These are phyloP conservation scores for Drosophila paulistorum DNA, from an alignment of 1,140 invertebrate genomes.

Conservation along the genomic window DNA sequence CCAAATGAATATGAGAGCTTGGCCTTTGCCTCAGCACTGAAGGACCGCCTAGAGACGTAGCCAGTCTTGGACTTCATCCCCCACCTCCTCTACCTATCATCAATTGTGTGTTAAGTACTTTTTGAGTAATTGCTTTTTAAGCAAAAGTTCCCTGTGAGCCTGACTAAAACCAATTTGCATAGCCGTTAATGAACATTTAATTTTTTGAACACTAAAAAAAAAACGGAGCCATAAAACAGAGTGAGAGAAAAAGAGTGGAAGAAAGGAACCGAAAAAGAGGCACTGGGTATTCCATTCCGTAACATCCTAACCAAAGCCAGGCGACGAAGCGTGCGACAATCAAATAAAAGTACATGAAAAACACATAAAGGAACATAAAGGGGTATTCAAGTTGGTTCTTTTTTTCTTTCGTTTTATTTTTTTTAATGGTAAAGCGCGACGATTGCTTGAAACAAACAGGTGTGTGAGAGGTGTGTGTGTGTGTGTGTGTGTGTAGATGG, in stretches of 20 bases:
- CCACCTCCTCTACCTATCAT: conserved; percentile 29
- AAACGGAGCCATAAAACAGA: conserved; percentile 62
- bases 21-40: no score
- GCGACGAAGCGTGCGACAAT: conserved; percentile 77
- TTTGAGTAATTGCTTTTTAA: conserved; percentile 65
- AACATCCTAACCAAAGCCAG: conserved; percentile 16
- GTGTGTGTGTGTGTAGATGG: not conserved
- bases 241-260: not conserved
- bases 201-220: conserved; percentile 74
- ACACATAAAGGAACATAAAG: conserved; percentile 70
- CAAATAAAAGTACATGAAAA: conserved; percentile 82
- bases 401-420: conserved; percentile 34
- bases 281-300: conserved; percentile 3
- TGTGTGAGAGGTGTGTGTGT: conserved; percentile 27
- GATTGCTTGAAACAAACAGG: conserved; percentile 77
- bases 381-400: conserved; percentile 50
- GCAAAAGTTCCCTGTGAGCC: conserved; percentile 40
- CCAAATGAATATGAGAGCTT: not conserved
- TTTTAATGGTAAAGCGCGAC: conserved; percentile 77
- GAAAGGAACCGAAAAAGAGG: conserved; percentile 11
- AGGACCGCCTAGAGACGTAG: not conserved
- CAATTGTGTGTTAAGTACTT: conserved; percentile 76
- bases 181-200: conserved; percentile 81
- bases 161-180: conserved; percentile 73
- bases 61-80: not conserved